Conservation (phyloP, 2,888 invertebrate genomes). For the Polietes domitor region DNA sequence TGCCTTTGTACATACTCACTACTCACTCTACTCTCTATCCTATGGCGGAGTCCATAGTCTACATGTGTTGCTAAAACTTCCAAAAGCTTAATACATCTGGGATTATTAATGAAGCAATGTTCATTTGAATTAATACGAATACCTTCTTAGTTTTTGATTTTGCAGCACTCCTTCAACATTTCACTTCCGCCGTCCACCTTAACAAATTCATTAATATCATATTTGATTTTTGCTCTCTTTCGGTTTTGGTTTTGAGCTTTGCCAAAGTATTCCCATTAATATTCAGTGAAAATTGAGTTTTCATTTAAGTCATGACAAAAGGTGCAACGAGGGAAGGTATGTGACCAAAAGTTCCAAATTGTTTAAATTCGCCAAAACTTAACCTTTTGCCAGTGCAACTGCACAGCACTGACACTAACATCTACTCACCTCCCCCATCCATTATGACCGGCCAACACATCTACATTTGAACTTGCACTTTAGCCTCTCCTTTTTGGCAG, state of each 20-base stretch:
- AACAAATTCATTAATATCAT: slow-evolving; percentile 27
- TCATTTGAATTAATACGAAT: background rate
- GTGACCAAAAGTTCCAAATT: slow-evolving; percentile 37
- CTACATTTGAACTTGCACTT: slow-evolving; percentile 3
- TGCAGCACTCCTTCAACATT: background rate
- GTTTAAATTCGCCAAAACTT: slow-evolving; percentile 18
- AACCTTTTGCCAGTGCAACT: background rate
- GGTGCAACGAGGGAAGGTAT: background rate
- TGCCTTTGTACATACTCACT: too few species aligned
- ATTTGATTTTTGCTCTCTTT: slow-evolving; percentile 13
- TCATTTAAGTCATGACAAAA: background rate
- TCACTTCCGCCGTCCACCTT: background rate
- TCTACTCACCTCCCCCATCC: too few species aligned
- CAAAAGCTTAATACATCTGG: too few species aligned
- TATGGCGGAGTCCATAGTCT: too few species aligned
- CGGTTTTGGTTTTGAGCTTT: background rate
- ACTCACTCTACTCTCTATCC: too few species aligned
- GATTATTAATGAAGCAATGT: background rate
- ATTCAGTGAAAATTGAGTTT: slow-evolving; percentile 34
- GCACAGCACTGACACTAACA: background rate
- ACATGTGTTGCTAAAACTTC: too few species aligned
- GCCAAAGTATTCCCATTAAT: slow-evolving; percentile 30
- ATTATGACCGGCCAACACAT: background rate
- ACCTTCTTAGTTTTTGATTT: background rate
- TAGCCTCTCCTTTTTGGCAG: slow-evolving; percentile 5